Evolutionary conservation across 2,888 invertebrate species (phyloP).

Genomic region (Clusia tigrina): DNA sequence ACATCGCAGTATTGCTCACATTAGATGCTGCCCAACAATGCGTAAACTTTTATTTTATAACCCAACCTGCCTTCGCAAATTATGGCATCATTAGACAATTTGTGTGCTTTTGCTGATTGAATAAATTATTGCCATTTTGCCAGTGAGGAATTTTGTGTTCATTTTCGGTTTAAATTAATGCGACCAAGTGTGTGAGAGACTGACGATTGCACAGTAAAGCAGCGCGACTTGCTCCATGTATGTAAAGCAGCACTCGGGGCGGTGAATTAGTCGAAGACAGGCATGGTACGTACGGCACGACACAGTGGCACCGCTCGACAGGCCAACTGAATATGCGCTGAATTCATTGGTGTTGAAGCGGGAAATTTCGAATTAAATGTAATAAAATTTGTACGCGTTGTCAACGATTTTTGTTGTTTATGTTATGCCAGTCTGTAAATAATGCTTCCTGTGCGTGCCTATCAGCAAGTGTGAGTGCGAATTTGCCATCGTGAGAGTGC

Average conservation of each 20-base stretch:
- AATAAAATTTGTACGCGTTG: not conserved
- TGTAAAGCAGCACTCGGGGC: not conserved
- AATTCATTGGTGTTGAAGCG: not conserved
- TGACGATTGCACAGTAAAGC: no score
- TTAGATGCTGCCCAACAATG: constrained; percentile 20
- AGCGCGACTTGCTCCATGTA: no score
- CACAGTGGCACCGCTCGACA: not conserved
- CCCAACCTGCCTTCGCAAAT: constrained; percentile 8
- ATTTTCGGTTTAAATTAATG: no score
- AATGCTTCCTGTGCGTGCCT: not conserved
- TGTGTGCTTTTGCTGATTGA: constrained; percentile 44
- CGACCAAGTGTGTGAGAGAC: no score
- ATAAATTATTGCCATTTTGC: constrained; percentile 49
- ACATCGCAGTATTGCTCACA: no score
- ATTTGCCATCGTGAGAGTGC: no score
- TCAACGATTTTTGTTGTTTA: not conserved
- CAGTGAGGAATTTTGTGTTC: not conserved
- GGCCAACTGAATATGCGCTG: not conserved
- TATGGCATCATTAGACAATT: constrained; percentile 22
- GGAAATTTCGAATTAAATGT: not conserved
- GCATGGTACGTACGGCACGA: not conserved
- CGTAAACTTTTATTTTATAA: constrained; percentile 17
- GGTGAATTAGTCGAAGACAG: not conserved
- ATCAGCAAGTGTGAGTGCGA: no score
- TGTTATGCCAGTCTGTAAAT: not conserved